Conservation (phyloP, 2,113 vertebrate species). For the Equus quagga region DNA sequence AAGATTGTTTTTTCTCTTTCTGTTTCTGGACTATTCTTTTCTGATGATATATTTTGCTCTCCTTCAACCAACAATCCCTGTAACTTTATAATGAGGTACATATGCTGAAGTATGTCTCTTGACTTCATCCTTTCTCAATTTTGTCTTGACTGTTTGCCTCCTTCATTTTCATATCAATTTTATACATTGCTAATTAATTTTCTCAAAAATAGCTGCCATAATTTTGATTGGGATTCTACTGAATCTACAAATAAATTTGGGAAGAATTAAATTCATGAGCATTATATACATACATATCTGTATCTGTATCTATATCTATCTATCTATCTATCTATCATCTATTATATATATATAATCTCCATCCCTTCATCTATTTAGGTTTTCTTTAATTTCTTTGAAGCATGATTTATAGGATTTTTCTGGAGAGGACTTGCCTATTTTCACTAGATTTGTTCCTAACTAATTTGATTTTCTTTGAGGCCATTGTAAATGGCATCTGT, state of each 20-base stretch:
- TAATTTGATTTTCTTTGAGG: background rate
- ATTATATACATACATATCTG: no score
- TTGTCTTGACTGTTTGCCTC: background rate
- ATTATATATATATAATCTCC: no score
- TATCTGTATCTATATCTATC: no score
- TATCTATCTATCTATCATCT: no score
- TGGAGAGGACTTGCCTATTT: background rate
- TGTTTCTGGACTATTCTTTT: background rate
- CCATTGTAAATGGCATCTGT: background rate
- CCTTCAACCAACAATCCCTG: no score
- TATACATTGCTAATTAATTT: conserved; percentile 10
- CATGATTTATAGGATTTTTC: background rate
- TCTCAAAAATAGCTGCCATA: background rate
- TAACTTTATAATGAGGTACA: background rate
- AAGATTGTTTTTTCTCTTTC: background rate
- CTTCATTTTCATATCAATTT: background rate
- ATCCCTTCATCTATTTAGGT: background rate
- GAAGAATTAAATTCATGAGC: background rate
- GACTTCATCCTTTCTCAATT: background rate
- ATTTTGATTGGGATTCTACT: background rate
- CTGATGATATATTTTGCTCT: background rate
- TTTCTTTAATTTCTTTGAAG: background rate
- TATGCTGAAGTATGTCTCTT: background rate
- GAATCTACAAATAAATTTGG: background rate
- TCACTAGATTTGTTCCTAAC: background rate